Percentiles rank a stretch among this genome's conserved stretches.
phyloP scores from a whole-genome alignment of 2,888 invertebrate genomes.

The Dryococelus australis region DNA sequence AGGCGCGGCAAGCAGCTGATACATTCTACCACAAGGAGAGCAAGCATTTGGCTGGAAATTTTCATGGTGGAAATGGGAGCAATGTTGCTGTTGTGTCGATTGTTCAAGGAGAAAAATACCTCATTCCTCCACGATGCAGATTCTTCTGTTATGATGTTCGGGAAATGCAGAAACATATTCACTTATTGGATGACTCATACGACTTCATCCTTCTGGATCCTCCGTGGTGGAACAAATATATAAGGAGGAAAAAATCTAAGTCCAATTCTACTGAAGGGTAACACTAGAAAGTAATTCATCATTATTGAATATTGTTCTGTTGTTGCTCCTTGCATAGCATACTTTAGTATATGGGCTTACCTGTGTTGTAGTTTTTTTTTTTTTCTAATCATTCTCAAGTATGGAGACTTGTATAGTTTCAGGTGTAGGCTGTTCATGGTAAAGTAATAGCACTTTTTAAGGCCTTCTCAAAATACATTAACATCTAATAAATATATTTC shows the following conservation, averaged over 20 bases:
- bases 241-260: constrained; percentile 76
- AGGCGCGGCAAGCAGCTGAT: constrained; percentile 56
- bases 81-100: constrained; percentile 61
- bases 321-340: background rate
- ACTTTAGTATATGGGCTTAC: too few relatives aligned
- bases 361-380: too few relatives aligned
- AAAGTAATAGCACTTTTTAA: too few relatives aligned
- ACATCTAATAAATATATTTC: too few relatives aligned
- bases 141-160: constrained; percentile 74
- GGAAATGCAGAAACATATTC: constrained; percentile 64
- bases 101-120: constrained; percentile 61
- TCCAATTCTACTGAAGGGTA: constrained; percentile 68
- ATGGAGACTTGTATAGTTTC: too few relatives aligned
- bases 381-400: too few relatives aligned
- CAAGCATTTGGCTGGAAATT: constrained; percentile 50
- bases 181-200: constrained; percentile 64
- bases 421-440: too few relatives aligned
- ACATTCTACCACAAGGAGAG: constrained; percentile 58
- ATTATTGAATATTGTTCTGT: constrained; percentile 17
- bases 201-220: constrained; percentile 91
- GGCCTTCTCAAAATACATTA: too few relatives aligned
- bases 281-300: constrained; percentile 21
- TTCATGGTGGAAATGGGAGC: constrained; percentile 67
- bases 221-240: constrained; percentile 96
- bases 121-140: constrained; percentile 72